Evolutionary conservation across 2,797 vertebrate genomes (phyloP).

Genomic region (Steatocranus sp.): DNA sequence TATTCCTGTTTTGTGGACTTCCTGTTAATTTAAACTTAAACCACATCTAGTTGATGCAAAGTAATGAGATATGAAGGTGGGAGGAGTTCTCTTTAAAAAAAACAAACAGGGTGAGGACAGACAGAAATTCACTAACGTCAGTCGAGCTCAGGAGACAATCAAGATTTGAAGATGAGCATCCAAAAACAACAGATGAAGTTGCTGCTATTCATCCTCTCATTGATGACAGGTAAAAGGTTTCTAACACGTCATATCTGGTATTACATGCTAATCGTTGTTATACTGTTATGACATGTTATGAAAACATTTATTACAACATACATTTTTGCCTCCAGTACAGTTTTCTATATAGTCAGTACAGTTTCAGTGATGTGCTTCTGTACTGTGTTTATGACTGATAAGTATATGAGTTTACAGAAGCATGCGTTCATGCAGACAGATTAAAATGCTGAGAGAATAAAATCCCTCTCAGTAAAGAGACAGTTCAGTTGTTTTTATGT

Average conservation of each 20-base stretch:
- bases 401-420: not conserved
- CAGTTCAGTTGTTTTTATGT: not conserved
- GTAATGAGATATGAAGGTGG: not conserved
- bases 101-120: not conserved
- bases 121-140: not conserved
- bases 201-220: rapidly evolving
- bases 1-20: not conserved
- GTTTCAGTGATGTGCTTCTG: not conserved
- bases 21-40: not conserved
- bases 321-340: not conserved
- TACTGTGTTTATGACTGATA: not conserved
- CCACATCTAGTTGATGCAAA: rapidly evolving
- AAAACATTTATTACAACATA: not conserved
- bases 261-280: not conserved
- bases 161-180: not conserved
- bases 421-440: not conserved
- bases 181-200: not conserved
- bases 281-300: rapidly evolving
- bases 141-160: rapidly evolving
- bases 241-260: not conserved
- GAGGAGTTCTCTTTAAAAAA: not conserved
- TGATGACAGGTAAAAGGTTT: not conserved
- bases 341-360: not conserved
- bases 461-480: not conserved
- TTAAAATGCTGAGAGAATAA: not conserved